Conservation (phyloP, 2,888 invertebrate genomes). For the Diplazon laetatorius region DNA sequence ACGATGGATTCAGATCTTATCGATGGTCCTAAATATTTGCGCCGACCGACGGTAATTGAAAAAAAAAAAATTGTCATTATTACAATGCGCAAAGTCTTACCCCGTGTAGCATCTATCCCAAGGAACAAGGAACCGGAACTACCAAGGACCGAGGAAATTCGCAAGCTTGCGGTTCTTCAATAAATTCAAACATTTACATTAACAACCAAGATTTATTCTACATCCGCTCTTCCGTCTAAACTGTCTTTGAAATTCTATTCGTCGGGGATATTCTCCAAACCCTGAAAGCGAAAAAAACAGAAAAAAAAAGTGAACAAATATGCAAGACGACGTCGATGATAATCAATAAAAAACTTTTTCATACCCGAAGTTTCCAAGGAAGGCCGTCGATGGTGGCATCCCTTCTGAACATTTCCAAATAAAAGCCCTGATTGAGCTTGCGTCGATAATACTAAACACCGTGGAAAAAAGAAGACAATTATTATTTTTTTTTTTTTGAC, state of each 20-base stretch:
- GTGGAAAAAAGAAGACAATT: background rate
- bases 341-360: slow-evolving; percentile 5
- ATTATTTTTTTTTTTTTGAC: no score
- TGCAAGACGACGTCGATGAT: background rate
- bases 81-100: no score
- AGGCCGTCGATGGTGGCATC: slow-evolving; percentile 64
- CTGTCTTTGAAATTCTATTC: slow-evolving; percentile 1
- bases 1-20: no score
- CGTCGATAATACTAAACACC: slow-evolving; percentile 56
- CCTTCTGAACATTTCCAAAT: slow-evolving; percentile 39
- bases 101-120: no score
- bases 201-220: slow-evolving; percentile 44
- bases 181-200: slow-evolving; percentile 3
- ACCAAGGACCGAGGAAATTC: background rate
- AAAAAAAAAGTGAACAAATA: background rate
- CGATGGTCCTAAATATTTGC: no score
- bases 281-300: slow-evolving; percentile 58
- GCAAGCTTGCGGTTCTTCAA: background rate
- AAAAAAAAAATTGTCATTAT: no score
- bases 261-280: slow-evolving; percentile 66
- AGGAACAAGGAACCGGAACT: background rate
- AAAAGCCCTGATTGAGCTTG: background rate
- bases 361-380: slow-evolving; percentile 63
- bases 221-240: background rate
- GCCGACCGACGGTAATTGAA: no score